Base-by-base conservation (phyloP, 2,888 invertebrate species). In the Eurois occulta region DNA sequence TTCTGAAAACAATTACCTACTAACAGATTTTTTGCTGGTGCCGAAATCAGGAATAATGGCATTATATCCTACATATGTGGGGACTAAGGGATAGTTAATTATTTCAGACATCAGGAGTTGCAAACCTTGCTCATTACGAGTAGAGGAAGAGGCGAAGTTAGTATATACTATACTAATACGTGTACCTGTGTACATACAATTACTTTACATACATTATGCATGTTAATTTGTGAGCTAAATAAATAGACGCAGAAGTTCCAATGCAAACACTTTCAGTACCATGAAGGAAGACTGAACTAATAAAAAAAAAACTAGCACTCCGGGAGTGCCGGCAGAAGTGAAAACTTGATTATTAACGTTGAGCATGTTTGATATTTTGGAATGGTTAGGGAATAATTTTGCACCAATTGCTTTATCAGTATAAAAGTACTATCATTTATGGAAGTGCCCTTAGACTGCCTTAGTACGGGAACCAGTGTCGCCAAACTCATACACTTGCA, bases 191-290 rank as follows among this genome's bases (percentile, higher is more conserved):
- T 58, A 55, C 80, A 28, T 41, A 71, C 46, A 71, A 75, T 72
- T 72, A 70, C 52, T 75, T 82, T 41, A 71, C 62, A 79, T 73
- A 65, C 21, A 83, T 79, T 60, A 67, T 64, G 32, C 28, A 75
- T 75, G 84, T 58, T 24, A 67, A 75, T 71, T 80, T 71, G 32
- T 48, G 24, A 48, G 24, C 32, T 28, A 68, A 43, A 38, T 48
- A n/a, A 62, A 65, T 6, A 28, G n/a, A 58, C 21, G 21, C 46
- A 74, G 65, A 75, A 82, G 64, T 68, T 21, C 41, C n/a, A 75
- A 68, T 69, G 1, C 35, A 41, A 41, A 16, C 52, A 62, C 43
- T 46, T 13, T 55, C 5, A 41, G 18, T 32, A 16, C 5, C 13
- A 5, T 24, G 10, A 52, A 46, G 10, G 7, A 48, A 21, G 2